phyloP scores from a whole-genome alignment of 2,113 vertebrate species.

The Antechinus flavipes region DNA sequence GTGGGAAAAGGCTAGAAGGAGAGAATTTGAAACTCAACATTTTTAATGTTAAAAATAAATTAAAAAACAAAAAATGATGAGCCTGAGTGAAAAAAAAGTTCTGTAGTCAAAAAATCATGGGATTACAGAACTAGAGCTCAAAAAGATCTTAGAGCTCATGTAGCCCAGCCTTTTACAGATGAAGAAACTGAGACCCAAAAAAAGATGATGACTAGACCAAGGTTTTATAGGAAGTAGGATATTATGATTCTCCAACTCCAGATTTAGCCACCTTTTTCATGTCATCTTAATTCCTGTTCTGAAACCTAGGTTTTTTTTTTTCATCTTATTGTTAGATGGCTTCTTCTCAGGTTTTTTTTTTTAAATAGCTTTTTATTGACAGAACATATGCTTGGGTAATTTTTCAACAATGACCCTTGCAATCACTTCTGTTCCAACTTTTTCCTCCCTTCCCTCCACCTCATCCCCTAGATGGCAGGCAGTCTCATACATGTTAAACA shows the following conservation, averaged over 20 bases:
- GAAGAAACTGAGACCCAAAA: neutral
- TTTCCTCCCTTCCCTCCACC: no score
- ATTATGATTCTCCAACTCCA: neutral
- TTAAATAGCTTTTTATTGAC: no score
- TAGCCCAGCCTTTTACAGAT: neutral
- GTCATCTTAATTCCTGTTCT: neutral
- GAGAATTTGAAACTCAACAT: neutral
- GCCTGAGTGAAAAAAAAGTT: neutral
- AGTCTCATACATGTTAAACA: no score
- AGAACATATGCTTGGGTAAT: no score
- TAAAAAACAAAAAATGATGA: neutral
- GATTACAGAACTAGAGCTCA: neutral
- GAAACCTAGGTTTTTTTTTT: no score
- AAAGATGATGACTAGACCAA: neutral
- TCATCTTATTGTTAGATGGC: no score
- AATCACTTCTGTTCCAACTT: no score
- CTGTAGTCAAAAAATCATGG: neutral
- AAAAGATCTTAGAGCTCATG: neutral
- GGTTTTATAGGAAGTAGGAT: no score
- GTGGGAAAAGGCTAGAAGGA: neutral
- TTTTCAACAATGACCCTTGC: no score
- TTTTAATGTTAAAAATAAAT: neutral
- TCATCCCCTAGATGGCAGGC: no score
- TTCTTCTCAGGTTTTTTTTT: no score
- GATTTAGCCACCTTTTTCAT: neutral